These are phyloP conservation scores for Tangara arthus DNA, from an alignment of 2,797 vertebrate species.

Conservation along the genomic window DNA sequence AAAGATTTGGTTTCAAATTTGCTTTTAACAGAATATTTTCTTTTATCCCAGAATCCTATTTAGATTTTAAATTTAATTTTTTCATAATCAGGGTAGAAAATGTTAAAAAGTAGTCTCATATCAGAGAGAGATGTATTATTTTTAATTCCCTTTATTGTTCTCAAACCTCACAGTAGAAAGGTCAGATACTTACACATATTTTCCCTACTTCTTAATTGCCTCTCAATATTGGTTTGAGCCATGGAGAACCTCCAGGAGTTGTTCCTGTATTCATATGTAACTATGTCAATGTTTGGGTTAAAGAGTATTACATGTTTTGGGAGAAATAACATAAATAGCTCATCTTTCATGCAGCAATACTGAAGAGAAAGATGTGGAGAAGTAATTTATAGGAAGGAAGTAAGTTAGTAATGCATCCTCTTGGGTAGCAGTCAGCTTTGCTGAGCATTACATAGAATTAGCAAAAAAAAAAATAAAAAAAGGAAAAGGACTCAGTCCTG, in stretches of 20 bases:
- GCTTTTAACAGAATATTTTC: not conserved
- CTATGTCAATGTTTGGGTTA: not conserved
- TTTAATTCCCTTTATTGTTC: not conserved
- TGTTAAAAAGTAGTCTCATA: not conserved
- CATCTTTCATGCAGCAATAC: not conserved
- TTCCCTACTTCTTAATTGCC: not conserved
- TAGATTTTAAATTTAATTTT: not conserved
- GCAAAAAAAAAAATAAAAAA: not conserved
- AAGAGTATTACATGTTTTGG: not conserved
- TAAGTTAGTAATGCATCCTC: not conserved
- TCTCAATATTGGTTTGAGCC: not conserved
- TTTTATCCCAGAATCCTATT: not conserved
- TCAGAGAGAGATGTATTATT: not conserved
- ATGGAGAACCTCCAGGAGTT: not conserved
- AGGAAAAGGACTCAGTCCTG: not conserved
- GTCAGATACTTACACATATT: not conserved
- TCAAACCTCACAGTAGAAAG: not conserved
- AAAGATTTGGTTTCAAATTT: not conserved
- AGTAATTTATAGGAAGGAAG: not conserved
- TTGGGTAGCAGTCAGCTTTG: not conserved
- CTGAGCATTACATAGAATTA: not conserved
- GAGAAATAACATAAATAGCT: not conserved
- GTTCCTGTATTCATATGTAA: not conserved
- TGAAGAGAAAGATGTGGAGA: not conserved
- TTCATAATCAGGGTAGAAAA: not conserved